These are phyloP conservation scores for Bombycilla garrulus DNA, from an alignment of 2,113 vertebrate genomes.

Conservation along the genomic window DNA sequence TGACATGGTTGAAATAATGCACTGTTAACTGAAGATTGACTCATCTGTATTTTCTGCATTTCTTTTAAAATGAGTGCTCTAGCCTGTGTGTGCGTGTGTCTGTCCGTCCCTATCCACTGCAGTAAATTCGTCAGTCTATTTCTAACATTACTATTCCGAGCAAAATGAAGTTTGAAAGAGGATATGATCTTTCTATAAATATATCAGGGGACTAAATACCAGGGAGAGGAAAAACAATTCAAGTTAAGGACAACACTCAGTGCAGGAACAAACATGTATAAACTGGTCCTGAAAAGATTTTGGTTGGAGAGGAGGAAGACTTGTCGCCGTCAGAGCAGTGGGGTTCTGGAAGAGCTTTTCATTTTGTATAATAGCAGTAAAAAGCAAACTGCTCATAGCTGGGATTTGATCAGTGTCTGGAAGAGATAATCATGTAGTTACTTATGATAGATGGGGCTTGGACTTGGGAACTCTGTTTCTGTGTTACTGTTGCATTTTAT, in stretches of 20 bases:
- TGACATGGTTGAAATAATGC: conserved; percentile 59
- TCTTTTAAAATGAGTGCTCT: conserved; percentile 60
- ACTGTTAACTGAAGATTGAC: conserved; percentile 38
- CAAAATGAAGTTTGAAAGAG: conserved; percentile 55
- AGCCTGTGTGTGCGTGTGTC: neutral
- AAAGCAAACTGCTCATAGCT: conserved; percentile 10
- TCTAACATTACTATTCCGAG: conserved; percentile 46
- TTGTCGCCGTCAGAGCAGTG: neutral
- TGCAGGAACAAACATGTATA: neutral
- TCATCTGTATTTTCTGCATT: conserved; percentile 63
- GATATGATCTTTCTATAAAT: conserved; percentile 55
- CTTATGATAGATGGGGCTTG: neutral
- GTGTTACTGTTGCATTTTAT: neutral
- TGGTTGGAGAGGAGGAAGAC: neutral
- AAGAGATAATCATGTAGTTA: neutral
- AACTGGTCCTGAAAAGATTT: neutral
- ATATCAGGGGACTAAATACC: conserved; percentile 26
- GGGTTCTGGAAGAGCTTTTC: neutral
- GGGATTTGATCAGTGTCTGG: conserved; percentile 25
- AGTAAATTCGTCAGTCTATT: conserved; percentile 47
- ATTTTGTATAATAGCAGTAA: neutral
- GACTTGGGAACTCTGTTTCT: neutral
- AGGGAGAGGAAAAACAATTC: conserved; percentile 47
- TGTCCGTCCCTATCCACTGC: neutral
- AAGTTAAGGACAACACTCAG: neutral